Base-by-base conservation (phyloP, 2,113 vertebrate genomes). In the Bos javanicus region DNA sequence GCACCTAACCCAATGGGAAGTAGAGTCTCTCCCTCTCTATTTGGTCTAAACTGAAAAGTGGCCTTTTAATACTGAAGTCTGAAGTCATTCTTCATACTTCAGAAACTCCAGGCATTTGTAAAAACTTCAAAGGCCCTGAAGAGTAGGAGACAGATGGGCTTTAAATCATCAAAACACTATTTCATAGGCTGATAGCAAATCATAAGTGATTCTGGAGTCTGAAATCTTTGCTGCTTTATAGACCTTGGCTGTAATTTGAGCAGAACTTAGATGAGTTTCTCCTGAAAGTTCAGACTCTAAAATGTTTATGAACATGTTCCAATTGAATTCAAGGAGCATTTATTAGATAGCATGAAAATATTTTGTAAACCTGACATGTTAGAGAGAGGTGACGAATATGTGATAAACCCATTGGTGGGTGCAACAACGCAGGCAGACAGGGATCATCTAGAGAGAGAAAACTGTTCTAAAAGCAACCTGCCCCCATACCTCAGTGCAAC, bases 81-180 rank as follows among this genome's bases (percentile, higher is more conserved):
- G 89, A 97, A 91, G 39, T 88, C 64, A 60, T 39, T 39, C 81
- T 83, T 83, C 52, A 83, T 56, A 83, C n/a, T 56, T 83, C 21
- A 89, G 52, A 96, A 96, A 96, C 48, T 52, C 54, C 23, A 81
- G 43, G n/a, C 87, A 90, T 86, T 91, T 97, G n/a, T 95, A 67
- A 36, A 89, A 98, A 86, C 54, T 91, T 91, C 90, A 91, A 85
- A 95, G 64, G 17, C 39, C 48, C 87, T 28, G 30, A 88, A 83
- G 33, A 96, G 56, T 59, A 33, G 36, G 36, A 88, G 59, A 89
- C 54, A 95, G 33, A 85, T 85, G 64, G 67, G 26, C 54, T 96
- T 97, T 93, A 95, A 97, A 93, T 97, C 95, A 96, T 56, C 82
- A 43, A 85, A 97, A 91, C 15, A 81, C 86, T 81, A 74, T 91